Evolutionary conservation across 2,113 vertebrate species (phyloP), one percentile per base, ranked within the genome.

Genomic region (Trichechus manatus): DNA sequence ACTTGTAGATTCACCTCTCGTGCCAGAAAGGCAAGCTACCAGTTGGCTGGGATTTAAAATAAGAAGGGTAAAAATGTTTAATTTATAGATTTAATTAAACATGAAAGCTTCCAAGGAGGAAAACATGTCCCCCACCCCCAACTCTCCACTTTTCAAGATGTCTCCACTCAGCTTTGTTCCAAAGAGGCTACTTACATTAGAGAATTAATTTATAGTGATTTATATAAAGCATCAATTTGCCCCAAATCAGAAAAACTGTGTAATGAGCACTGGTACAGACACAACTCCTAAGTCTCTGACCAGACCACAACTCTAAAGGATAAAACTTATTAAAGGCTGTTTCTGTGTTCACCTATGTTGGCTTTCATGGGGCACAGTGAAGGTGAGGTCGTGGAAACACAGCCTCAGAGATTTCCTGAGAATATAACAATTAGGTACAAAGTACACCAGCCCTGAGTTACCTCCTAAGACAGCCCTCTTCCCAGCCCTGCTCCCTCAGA

Each of bases 51-150:
- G 94, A 94, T 89, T 96, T 92, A 96, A 87, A 95, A 88, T 93
- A 63, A 94, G 95, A 70, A 92, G 87, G 33, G 64, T 64, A 44
- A 92, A 97, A 95, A 95, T 81, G 72, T 95, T 93, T 95, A 79
- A 97, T 96, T 93, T 96, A 93, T 92, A 95, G 95, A 90, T 91
- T 92, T 95, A 97, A 97, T 97, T 96, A 97, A 97, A 97, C 96
- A 95, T 61, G 87, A 97, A 97, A 93, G 81, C 74, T 92, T 90
- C 56, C 70, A 95, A 64, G 59, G 75, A 91, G 86, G 94, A 95
- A 96, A 94, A 81, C 39, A 39, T 31, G 77, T 27, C 23, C 61
- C 70, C 53, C 29, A 33, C 4, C 39, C 64, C 6, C 44, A 3
- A 31, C 10, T 44, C 25, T 29, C 44, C 36, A 84, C 61, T 85